Evolutionary conservation across 2,797 vertebrate species (phyloP).

Genomic region (Percopsis omiscomaycus): DNA sequence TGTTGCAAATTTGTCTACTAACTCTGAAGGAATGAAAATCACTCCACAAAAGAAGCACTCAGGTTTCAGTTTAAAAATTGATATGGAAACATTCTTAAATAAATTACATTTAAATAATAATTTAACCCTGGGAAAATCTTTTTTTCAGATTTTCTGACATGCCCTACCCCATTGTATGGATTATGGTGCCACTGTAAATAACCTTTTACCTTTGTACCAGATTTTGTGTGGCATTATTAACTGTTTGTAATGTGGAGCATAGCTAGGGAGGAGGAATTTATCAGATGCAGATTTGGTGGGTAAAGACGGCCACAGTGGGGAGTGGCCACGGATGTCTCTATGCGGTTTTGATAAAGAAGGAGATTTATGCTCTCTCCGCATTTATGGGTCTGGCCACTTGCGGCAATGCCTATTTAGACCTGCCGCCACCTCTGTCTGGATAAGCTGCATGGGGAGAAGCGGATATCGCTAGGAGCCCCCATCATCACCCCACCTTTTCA

Average conservation of each 20-base stretch:
- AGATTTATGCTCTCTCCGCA: slow-evolving; percentile 85
- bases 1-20: slow-evolving; percentile 3
- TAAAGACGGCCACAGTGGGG: slow-evolving; percentile 71
- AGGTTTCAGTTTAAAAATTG: not conserved
- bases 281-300: slow-evolving; percentile 79
- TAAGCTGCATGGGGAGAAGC: slow-evolving; percentile 57
- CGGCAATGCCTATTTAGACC: slow-evolving; percentile 81
- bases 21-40: not conserved
- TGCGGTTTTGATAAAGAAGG: slow-evolving; percentile 81
- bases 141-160: slow-evolving; percentile 22
- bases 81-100: not conserved
- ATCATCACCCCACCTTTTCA: slow-evolving; percentile 50
- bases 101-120: no score
- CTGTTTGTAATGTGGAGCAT: slow-evolving; percentile 49
- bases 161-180: slow-evolving; percentile 31
- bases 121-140: no score
- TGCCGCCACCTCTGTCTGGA: slow-evolving; percentile 79
- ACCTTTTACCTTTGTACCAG: slow-evolving; percentile 17
- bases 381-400: slow-evolving; percentile 81
- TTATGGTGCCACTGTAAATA: slow-evolving; percentile 24
- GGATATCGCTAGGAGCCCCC: slow-evolving; percentile 75
- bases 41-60: not conserved
- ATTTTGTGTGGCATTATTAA: slow-evolving; percentile 51
- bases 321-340: slow-evolving; percentile 80
- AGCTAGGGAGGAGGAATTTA: slow-evolving; percentile 48